These are phyloP conservation scores for Loxodonta africana DNA, from an alignment of 2,113 vertebrate genomes.

Conservation along the genomic window DNA sequence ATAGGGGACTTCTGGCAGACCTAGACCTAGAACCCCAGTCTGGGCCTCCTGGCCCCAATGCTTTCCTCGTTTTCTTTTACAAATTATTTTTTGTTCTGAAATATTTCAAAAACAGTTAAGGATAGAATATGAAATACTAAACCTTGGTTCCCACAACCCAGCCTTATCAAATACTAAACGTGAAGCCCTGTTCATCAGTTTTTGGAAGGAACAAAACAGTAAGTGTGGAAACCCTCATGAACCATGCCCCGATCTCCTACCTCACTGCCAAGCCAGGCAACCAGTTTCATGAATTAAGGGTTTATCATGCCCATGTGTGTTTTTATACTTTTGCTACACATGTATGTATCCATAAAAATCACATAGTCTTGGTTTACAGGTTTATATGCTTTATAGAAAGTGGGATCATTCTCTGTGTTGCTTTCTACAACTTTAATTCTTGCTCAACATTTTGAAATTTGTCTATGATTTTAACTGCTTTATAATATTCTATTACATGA, in stretches of 20 bases:
- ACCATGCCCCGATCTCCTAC: not conserved
- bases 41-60: rapidly evolving
- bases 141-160: not conserved
- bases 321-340: not conserved
- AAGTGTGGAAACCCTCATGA: not conserved
- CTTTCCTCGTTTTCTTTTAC: not conserved
- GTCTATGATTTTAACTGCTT: not conserved
- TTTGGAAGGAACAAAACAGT: not conserved
- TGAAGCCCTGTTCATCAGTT: not conserved
- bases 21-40: not conserved
- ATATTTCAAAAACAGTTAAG: not conserved
- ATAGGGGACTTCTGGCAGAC: too few relatives aligned
- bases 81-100: not conserved
- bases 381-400: slow-evolving; percentile 54
- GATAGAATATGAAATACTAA: not conserved
- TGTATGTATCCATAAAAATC: slow-evolving; percentile 40
- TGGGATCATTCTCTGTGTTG: slow-evolving; percentile 24
- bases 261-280: not conserved
- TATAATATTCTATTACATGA: not conserved
- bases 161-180: not conserved
- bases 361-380: slow-evolving; percentile 21
- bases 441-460: not conserved
- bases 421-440: slow-evolving; percentile 19
- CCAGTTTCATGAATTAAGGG: not conserved
- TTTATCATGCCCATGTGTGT: not conserved